Evolutionary conservation across 2,113 vertebrate genomes (phyloP).

Genomic region (Elgaria multicarinata): DNA sequence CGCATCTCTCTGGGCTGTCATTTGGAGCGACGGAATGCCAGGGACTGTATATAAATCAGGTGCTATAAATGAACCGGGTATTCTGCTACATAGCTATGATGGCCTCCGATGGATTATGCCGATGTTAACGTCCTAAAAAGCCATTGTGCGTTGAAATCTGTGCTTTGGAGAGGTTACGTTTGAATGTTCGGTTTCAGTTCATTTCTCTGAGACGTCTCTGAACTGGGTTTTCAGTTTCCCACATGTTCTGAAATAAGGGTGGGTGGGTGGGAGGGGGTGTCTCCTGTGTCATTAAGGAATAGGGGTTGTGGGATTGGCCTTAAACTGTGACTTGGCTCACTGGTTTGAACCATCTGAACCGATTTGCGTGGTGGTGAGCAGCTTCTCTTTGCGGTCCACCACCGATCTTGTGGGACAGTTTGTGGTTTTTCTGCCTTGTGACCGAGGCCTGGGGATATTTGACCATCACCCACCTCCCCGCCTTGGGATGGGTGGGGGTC

Average conservation of each 20-base stretch:
- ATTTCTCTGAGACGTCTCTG: no score
- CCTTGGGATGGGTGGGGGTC: neutral
- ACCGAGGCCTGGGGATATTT: neutral
- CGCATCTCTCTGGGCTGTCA: no score
- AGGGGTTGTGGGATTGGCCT: neutral
- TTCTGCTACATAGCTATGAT: no score
- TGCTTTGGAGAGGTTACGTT: neutral
- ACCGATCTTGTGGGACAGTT: neutral
- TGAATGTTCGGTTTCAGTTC: neutral
- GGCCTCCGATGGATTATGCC: neutral
- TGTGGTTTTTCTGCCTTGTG: neutral
- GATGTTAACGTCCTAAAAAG: neutral
- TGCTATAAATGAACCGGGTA: no score
- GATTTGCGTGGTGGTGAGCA: no score
- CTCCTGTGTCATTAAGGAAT: neutral
- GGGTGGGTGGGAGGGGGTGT: no score
- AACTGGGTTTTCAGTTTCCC: neutral
- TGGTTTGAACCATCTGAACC: neutral
- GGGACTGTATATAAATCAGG: neutral
- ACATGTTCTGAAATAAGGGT: neutral
- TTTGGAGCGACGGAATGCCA: no score
- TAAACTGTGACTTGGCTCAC: neutral
- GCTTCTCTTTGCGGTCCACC: neutral
- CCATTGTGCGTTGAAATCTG: neutral
- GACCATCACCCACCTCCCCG: neutral